Evolutionary conservation across 2,888 invertebrate genomes (phyloP).

Genomic region (Amiota minor): DNA sequence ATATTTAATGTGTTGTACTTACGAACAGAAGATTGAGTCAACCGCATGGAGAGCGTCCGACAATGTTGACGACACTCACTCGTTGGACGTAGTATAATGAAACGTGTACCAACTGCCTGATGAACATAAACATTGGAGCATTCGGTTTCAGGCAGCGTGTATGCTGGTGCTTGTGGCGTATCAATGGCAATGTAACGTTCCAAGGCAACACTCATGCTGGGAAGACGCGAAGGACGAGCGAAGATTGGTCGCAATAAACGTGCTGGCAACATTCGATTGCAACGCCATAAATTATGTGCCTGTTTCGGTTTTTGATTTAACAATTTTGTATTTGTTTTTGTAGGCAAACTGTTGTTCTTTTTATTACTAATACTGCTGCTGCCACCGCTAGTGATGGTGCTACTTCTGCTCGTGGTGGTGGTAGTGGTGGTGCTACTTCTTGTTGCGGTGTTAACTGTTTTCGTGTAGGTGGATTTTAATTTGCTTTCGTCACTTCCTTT

Average conservation of each 20-base stretch:
- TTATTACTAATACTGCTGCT: not conserved
- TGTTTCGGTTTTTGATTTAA: slow-evolving; percentile 38
- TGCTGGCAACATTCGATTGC: slow-evolving; percentile 84
- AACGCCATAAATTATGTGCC: slow-evolving; percentile 76
- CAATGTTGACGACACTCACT: slow-evolving; percentile 84
- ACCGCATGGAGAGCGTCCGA: slow-evolving; percentile 80
- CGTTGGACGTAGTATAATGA: slow-evolving; percentile 83
- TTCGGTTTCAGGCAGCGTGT: slow-evolving; percentile 85
- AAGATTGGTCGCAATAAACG: slow-evolving; percentile 82
- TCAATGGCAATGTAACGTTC: slow-evolving; percentile 86
- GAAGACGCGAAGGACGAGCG: slow-evolving; percentile 81
- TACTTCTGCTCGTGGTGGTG: too few relatives aligned
- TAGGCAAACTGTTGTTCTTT: not conserved
- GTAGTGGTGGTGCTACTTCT: slow-evolving; percentile 8
- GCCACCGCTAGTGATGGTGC: not conserved
- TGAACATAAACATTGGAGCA: slow-evolving; percentile 86
- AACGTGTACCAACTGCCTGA: slow-evolving; percentile 82
- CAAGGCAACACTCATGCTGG: slow-evolving; percentile 83
- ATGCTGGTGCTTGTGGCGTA: slow-evolving; percentile 79
- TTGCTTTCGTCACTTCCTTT: not conserved
- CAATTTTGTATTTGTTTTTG: not conserved
- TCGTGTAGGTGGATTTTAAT: slow-evolving; percentile 2
- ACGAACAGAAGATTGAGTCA: slow-evolving; percentile 85
- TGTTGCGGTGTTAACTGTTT: slow-evolving; percentile 2
- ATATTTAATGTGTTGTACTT: slow-evolving; percentile 73